These are phyloP conservation scores for Lophura nycthemera DNA, from an alignment of 2,113 vertebrate species.

Conservation along the genomic window DNA sequence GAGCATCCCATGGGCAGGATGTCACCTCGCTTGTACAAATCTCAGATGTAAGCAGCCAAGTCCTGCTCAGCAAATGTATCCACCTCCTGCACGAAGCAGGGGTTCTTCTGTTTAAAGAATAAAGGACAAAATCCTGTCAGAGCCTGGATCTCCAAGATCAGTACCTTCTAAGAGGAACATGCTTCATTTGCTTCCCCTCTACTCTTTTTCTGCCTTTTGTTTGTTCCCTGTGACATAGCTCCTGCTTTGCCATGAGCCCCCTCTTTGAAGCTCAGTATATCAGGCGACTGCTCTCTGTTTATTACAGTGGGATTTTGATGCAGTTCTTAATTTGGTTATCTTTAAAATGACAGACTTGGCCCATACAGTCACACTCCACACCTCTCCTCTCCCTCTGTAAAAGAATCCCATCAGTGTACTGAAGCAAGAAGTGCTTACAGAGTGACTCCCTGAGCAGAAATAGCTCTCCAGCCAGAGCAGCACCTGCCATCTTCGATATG, in stretches of 20 bases:
- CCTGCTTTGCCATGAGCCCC: not conserved
- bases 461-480: not conserved
- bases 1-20: not conserved
- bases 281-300: not conserved
- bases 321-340: not conserved
- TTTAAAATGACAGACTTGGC: conserved; percentile 8
- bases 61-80: not conserved
- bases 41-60: not conserved
- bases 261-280: not conserved
- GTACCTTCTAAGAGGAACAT: not conserved
- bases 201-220: not conserved
- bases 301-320: not conserved
- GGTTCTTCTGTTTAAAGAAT: not conserved
- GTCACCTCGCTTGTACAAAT: fast-evolving
- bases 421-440: not conserved
- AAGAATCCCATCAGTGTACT: not conserved
- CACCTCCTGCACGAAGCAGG: not conserved
- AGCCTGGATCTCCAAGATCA: not conserved
- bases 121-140: not conserved
- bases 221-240: fast-evolving
- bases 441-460: not conserved
- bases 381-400: not conserved
- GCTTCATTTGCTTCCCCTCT: not conserved
- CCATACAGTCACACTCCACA: not conserved
- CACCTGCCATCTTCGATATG: conserved; percentile 53